phyloP scores from a whole-genome alignment of 2,797 vertebrate genomes.

The Lophius americanus region DNA sequence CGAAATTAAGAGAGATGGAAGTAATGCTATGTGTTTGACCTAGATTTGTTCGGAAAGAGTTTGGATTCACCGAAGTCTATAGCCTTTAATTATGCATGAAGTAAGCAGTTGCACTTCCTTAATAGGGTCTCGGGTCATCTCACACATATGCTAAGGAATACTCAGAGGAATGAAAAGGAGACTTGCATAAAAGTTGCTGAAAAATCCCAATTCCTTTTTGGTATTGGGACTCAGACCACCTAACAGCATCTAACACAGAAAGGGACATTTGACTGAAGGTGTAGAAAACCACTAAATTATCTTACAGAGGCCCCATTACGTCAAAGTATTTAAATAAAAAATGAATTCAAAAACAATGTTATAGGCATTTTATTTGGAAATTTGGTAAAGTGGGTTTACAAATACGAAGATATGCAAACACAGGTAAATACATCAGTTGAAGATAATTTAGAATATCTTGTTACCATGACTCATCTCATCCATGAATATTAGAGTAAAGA shows the following conservation, averaged over 20 bases:
- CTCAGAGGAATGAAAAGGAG: slow-evolving; percentile 5
- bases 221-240: background rate
- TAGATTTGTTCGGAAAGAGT: background rate
- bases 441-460: no score
- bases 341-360: no score
- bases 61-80: background rate
- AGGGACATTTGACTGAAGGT: background rate
- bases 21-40: background rate
- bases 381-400: background rate
- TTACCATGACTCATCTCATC: no score
- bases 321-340: background rate
- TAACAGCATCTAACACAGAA: background rate
- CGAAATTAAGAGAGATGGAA: slow-evolving; percentile 8
- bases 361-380: background rate
- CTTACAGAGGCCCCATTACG: background rate
- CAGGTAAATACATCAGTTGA: background rate
- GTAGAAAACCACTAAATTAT: background rate
- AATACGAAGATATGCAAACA: background rate
- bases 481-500: no score
- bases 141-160: background rate
- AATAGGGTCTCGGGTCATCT: background rate
- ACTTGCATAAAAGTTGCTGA: background rate
- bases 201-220: background rate
- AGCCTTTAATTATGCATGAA: slow-evolving; percentile 1
- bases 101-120: no score